Evolutionary conservation across 2,113 vertebrate genomes (phyloP), one percentile per base, ranked within the genome.

Genomic region (Odocoileus virginianus): DNA sequence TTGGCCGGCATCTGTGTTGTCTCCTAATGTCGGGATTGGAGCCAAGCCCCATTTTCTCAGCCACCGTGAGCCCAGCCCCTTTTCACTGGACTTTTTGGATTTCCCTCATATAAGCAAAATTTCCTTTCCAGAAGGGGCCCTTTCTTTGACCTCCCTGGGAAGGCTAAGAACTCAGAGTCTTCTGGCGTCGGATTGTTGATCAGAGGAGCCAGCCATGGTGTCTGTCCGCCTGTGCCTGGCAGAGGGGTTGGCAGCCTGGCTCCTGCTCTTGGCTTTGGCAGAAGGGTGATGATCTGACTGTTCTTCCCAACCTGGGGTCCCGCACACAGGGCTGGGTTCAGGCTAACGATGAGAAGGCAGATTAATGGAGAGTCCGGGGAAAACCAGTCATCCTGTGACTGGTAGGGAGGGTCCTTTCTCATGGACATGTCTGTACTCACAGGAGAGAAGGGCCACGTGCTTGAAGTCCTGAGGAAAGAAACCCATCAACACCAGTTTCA

Each of bases 371-470:
- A 83, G 6, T 16, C 33, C 27, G 50, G 83, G 83, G 40, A 45
- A 45, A 82, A 25, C 1, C 71, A 33, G 16, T 45, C 15, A 2
- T 23, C 25, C 45, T 60, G 2, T 33, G 74, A 57, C 36, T 21
- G 17, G 54, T 76, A 43, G 40, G 71, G 36, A 27, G 1, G 21
- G 14, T 76, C 25, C n/a, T 76, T 79, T 55, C 61, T 87, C 54
- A n/a, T 6, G 3, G 30, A 19, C 5, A 1, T 4, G 17, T 86
- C 47, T 89, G 0, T 30, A 6, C 6, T 58, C 23, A 17, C 43
- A 11, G 40, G 21, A 60, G 81, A 52, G 58, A 86, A 90, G 36
- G 67, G 8, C 27, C n/a, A 2, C 1, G 36, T 6, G 52, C 58
- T 71, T 17, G 17, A 12, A 43, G 40, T 52, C 43, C 27, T 60